Base-by-base conservation (phyloP, 2,113 vertebrate genomes). In the Pseudopipra pipra region DNA sequence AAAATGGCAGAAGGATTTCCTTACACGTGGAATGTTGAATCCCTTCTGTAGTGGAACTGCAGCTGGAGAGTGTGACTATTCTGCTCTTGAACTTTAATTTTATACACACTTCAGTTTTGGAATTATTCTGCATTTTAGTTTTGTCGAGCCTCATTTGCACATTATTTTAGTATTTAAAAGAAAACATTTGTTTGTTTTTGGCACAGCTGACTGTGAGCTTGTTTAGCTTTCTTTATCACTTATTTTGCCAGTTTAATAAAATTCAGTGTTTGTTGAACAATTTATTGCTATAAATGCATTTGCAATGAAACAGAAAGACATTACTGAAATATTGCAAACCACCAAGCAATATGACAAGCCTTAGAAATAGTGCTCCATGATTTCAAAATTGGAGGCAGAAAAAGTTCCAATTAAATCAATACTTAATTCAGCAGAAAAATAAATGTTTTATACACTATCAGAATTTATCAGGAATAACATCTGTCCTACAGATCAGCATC, bases 201-300 rank as follows among this genome's bases (percentile, higher is more conserved):
- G 88, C 92, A 67, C 30, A 89, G 65, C 33, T 81, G 52, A 84
- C 88, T 77, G 73, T 28, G 22, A 68, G 54, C 80, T 95, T 93
- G 21, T 84, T 95, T 75, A 87, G 61, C 70, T 93, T 95, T 44
- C 83, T 93, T 90, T 93, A 91, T 95, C 86, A 81, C 56, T 49
- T 95, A 89, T 93, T 95, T 97, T 91, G 47, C 89, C 84, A 95
- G 86, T 94, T 97, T 95, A 97, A 96, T 95, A 95, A 95, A 93
- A 89, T 77, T 93, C 84, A 75, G 76, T 90, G 52, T 95, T 96
- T 95, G 83, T 89, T 91, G 86, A 92, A 91, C 80, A 84, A 75
- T 90, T 95, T 95, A 96, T 93, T 92, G 89, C 84, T 91, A 56
- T 68, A 92, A 95, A 93, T 78, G 83, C 91, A 88, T 92, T 81